Conservation (phyloP, 2,797 vertebrate species). For the Chaetophractus vellerosus region DNA sequence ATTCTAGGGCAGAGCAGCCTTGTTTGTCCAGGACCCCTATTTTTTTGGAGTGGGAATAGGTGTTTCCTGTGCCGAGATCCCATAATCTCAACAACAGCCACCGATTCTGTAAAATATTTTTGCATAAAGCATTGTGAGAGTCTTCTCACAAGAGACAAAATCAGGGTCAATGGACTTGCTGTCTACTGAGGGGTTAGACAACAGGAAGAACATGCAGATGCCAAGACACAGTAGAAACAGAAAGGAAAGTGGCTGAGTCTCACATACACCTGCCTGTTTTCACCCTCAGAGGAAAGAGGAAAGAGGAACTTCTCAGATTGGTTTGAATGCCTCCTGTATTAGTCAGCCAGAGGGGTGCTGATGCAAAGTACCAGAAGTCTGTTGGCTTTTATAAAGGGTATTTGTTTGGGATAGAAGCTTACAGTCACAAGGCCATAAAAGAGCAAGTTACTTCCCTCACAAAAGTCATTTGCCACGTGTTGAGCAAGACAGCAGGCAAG, state of each 20-base stretch:
- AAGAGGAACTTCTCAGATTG: not conserved
- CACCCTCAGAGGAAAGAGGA: not conserved
- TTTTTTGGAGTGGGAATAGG: not conserved
- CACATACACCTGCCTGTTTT: not conserved
- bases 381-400: too few relatives aligned
- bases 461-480: too few relatives aligned
- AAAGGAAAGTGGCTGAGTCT: not conserved
- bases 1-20: not conserved
- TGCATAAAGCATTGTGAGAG: not conserved
- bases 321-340: not conserved
- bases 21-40: too few relatives aligned
- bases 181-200: not conserved
- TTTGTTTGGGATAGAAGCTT: not conserved
- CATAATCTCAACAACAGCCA: not conserved
- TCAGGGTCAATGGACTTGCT: not conserved
- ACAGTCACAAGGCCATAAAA: too few relatives aligned
- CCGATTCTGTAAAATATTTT: not conserved
- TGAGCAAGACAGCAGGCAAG: too few relatives aligned
- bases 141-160: constrained; percentile 37
- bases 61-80: not conserved
- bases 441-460: too few relatives aligned
- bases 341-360: not conserved
- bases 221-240: not conserved
- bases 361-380: too few relatives aligned
- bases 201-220: not conserved